Base-by-base conservation (phyloP, 2,888 invertebrate genomes). In the Catocala fraxini region DNA sequence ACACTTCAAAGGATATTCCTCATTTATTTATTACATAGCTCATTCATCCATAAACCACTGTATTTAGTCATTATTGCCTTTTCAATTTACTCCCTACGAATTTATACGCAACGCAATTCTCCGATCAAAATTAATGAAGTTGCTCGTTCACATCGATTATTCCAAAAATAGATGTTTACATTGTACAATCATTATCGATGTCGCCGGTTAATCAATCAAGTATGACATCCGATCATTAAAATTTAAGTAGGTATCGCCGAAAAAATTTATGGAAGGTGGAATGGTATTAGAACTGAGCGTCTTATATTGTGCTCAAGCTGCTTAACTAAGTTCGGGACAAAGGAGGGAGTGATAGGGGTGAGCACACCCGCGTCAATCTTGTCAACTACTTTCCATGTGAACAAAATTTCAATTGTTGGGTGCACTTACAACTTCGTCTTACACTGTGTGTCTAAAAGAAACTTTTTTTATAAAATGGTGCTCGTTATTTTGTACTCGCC, bases 381-480 rank as follows among this genome's bases (percentile, higher is more conserved):
- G 69, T 71, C 65, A 73, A 65, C 71, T 62, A 68, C 65, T 71
- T 65, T 58, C 59, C 57, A 53, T 71, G 51, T 60, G 67, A 68
- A 67, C 47, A 63, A 52, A 68, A 71, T 74, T 74, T 65, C 45
- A 46, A 59, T 65, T 74, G 71, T 65, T 63, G 57, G 46, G 61
- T 73, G 71, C 71, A 63, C 52, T 71, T 59, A 39, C 41, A 59
- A 71, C 67, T 72, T 62, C 43, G 59, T 56, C 48, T 52, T 46
- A 56, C 13, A 49, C 33, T 49, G 43, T 52, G 46, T 47, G 39
- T 45, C 15, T 59, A 39, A 71, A 66, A 55, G 9, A 63, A 73
- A 66, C 58, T 71, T 70, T 58, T n/a, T 41, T 25, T 62, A 45
- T 39, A 15, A 48, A 59, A 56, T 43, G 39, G 9, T 68, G 42